Base-by-base conservation (phyloP, 2,113 vertebrate genomes). In the Thymallus thymallus region DNA sequence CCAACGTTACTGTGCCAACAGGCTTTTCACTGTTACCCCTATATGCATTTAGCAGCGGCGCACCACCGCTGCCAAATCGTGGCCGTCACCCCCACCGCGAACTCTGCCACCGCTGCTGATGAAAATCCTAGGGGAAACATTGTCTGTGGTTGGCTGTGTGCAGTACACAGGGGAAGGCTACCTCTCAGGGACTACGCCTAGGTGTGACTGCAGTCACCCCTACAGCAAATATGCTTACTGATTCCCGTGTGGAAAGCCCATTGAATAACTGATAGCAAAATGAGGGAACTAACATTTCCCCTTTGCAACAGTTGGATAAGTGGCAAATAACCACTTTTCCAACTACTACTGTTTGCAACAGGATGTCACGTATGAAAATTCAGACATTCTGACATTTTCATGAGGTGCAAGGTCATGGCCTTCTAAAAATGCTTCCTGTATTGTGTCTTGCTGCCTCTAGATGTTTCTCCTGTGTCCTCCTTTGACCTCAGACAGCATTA, bases 221-320 rank as follows among this genome's bases (percentile, higher is more conserved):
- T 55, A 58, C 41, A 71, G 58, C 79, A 74, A 20, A 79, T 71
- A 56, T 85, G 51, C 20, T 69, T 75, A 41, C 45, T 23, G 48
- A 61, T 74, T 72, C 68, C 16, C 16, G 10, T 23, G 61, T 63
- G 23, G 24, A 63, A 29, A 63, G 24, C 23, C 12, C 24, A 63
- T 24, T 29, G 24, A 55, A 63, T 75, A 26, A 24, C 58, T 76
- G 20, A 71, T 58, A 30, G 76, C 68, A 63, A 69, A 74, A 84
- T 35, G 26, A 72, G 48, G 16, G 22, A 56, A 32, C n/a, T 56
- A 30, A 60, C 22, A 51, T 69, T 75, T 61, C 61, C n/a, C 13
- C 29, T 35, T 6, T 6, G 22, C 6, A 41, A 70, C 67, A 74
- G 48, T 18, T 51, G 16, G 3, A 51, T 51, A 51, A 51, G 16